Evolutionary conservation across 2,888 invertebrate genomes (phyloP).

Genomic region (Mesorhabditis sp.): DNA sequence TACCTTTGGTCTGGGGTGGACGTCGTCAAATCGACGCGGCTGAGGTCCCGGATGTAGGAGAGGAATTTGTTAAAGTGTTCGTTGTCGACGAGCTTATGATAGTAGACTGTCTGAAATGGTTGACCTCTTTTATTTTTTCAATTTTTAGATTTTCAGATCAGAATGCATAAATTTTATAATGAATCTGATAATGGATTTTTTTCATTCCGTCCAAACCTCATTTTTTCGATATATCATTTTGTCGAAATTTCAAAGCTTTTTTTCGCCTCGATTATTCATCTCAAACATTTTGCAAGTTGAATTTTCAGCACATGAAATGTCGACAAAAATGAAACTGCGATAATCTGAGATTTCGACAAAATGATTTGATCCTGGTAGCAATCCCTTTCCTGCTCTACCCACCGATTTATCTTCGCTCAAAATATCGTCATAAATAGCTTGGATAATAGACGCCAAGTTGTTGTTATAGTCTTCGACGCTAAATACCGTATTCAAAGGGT

Average conservation of each 20-base stretch:
- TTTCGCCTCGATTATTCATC: no score
- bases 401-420: constrained; percentile 59
- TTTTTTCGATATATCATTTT: no score
- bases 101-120: constrained; percentile 57
- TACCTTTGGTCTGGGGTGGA: constrained; percentile 23
- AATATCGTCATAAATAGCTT: constrained; percentile 59
- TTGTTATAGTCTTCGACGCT: constrained; percentile 57
- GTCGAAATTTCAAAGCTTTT: no score
- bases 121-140: not conserved
- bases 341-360: no score
- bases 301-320: no score
- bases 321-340: no score
- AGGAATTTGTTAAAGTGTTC: constrained; percentile 58
- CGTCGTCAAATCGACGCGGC: constrained; percentile 46
- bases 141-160: no score
- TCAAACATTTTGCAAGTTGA: no score
- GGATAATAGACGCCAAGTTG: constrained; percentile 58
- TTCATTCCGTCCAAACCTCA: no score
- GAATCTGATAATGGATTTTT: no score
- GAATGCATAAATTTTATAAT: no score
- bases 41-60: constrained; percentile 58
- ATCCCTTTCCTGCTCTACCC: constrained; percentile 3
- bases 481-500: not conserved
- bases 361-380: no score
- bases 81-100: constrained; percentile 59